Evolutionary conservation across 2,888 invertebrate genomes (phyloP), one percentile per base, ranked within the genome.

Genomic region (Dendrolimus houi): DNA sequence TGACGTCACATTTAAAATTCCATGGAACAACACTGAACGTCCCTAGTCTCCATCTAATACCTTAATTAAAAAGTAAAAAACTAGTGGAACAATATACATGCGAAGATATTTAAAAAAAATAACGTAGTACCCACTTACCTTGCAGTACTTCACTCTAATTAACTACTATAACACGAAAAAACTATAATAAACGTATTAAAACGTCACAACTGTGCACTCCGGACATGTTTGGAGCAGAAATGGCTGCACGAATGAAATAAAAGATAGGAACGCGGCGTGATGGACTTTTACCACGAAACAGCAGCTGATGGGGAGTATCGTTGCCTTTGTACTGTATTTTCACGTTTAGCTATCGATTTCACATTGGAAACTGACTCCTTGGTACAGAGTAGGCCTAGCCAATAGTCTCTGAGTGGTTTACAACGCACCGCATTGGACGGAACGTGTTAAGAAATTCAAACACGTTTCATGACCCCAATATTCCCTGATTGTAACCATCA

Each of bases 381-480:
- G 76, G 89, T 89, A 87, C 76, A 62, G 71, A 74, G 71, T 57
- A 57, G 57, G 66, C 65, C 71, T 72, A 83, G 79, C 89, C 89
- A 89, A 89, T 89, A 77, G 79, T 74, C 79, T 70, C 69, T 68
- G 71, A 72, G 70, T 75, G 75, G 72, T 71, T 73, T 75, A 75
- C 77, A 77, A 75, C 79, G 83, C 82, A 74, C 77, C 79, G 85
- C 77, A 89, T 89, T 89, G 89, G 89, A 84, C 74, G 77, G 78
- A 71, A 83, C 83, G 81, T 79, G 82, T 85, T 87, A 88, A 86
- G 85, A 87, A 87, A 87, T 88, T 88, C 83, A 88, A 88, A 87
- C 86, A 83, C 85, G 87, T 86, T 86, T 86, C 78, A 81, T 89
- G 88, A 89, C 88, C 89, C 84, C 85, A 79, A 81, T 85, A 78